Evolutionary conservation across 2,797 vertebrate species (phyloP), one percentile per base, ranked within the genome.

Genomic region (Morus bassanus): DNA sequence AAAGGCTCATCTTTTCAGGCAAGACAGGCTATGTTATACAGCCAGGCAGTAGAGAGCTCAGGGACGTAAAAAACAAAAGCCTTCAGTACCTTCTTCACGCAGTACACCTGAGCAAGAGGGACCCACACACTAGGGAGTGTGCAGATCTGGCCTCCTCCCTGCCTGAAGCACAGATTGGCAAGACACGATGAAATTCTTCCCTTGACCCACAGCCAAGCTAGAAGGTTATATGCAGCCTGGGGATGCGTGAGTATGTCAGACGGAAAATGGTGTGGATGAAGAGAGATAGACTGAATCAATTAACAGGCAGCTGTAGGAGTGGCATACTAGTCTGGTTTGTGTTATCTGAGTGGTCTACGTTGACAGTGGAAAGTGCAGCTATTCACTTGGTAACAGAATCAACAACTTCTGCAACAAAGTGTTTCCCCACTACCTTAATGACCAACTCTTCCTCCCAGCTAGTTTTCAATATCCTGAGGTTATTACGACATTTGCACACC

Each of bases 51-150:
- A 61, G 24, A 57, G 30, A 89, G 22, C 70, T 73, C 10, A 85
- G 75, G 54, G 37, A 25, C 2, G 0, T n/a, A 13, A 54, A 43
- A 70, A 33, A n/a, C 7, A 39, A 31, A 10, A 78, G 50, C 61
- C 50, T 54, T 64, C 30, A 39, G 25, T 69, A 17, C 39, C 51
- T 78, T 39, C 72, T 65, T 72, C 11, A 27, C 0, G 0, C 7
- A 15, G 43, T 39, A 30, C 48, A 61, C 56, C 18, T 1, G 0
- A 65, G 22, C 13, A 50, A 45, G 70, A 85, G 59, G 30, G 60
- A 43, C 21, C 24, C 3, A 1, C 0, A 0, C 35, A 6, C 14
- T 3, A 1, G 16, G 41, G 41, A 6, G 0, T 3, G 10, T 51
- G 22, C 1, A 6, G 28, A 28, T n/a, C 59, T 31, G 69, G 45